Conservation (phyloP, 2,797 vertebrate genomes). For the Pteropus rufus region DNA sequence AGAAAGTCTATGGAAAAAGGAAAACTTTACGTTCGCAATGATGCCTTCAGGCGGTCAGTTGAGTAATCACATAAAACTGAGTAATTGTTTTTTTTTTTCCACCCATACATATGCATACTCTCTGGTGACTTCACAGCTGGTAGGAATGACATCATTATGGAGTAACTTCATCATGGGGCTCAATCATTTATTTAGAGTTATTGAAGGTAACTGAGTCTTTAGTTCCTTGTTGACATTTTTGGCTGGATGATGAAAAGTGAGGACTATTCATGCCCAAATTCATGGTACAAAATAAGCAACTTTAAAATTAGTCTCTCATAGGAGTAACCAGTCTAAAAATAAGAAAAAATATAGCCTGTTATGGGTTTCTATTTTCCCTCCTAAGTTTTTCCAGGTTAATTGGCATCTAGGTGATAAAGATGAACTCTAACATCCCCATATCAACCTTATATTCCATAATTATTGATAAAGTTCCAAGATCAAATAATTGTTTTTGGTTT, state of each 20-base stretch:
- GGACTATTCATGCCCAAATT: constrained; percentile 3
- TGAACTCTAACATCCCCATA: not conserved
- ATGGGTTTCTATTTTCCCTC: not conserved
- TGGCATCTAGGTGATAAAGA: not conserved
- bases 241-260: not conserved
- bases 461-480: not conserved
- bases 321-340: not conserved
- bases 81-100: not conserved
- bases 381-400: not conserved
- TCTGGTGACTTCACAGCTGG: not conserved
- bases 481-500: not conserved
- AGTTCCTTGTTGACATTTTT: not conserved
- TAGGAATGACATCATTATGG: not conserved
- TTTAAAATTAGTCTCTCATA: constrained; percentile 35
- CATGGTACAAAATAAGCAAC: not conserved
- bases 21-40: not conserved
- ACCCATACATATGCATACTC: not conserved
- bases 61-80: constrained; percentile 21
- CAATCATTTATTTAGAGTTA: not conserved
- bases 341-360: not conserved
- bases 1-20: not conserved
- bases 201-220: not conserved
- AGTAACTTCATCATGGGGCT: not conserved
- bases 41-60: not conserved
- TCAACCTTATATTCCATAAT: not conserved